These are phyloP conservation scores for Isichthys henryi DNA, from an alignment of 2,113 vertebrate species.

Conservation along the genomic window DNA sequence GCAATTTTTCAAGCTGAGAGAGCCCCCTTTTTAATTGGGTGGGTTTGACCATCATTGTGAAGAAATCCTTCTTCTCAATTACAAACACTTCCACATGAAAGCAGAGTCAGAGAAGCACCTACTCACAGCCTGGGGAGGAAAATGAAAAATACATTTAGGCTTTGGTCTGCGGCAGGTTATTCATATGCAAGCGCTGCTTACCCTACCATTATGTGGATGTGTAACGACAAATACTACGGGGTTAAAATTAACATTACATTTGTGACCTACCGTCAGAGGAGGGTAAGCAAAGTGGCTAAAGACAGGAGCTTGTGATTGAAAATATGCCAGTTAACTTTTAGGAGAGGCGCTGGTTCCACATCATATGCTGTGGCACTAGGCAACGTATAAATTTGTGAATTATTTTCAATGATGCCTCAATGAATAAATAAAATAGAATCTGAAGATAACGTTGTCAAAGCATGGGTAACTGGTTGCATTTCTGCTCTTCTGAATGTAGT, in stretches of 20 bases:
- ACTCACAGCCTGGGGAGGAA: background rate
- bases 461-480: background rate
- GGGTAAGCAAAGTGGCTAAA: background rate
- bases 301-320: background rate
- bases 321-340: background rate
- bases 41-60: slow-evolving; percentile 7
- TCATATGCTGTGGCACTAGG: background rate
- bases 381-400: background rate
- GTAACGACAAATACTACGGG: background rate
- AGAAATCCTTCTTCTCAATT: slow-evolving; percentile 5
- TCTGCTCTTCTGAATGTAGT: background rate
- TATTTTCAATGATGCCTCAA: background rate
- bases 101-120: background rate
- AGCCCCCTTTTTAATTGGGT: slow-evolving; percentile 11
- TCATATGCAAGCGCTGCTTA: background rate
- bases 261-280: background rate
- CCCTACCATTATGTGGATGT: background rate
- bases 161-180: background rate
- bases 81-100: background rate
- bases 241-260: background rate
- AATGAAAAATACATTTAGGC: background rate
- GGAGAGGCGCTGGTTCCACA: background rate
- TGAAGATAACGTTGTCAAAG: background rate
- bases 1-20: slow-evolving; percentile 21
- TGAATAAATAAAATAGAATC: background rate